Conservation (phyloP, 23 tunicate genomes). For the Halocynthia aurantium region DNA sequence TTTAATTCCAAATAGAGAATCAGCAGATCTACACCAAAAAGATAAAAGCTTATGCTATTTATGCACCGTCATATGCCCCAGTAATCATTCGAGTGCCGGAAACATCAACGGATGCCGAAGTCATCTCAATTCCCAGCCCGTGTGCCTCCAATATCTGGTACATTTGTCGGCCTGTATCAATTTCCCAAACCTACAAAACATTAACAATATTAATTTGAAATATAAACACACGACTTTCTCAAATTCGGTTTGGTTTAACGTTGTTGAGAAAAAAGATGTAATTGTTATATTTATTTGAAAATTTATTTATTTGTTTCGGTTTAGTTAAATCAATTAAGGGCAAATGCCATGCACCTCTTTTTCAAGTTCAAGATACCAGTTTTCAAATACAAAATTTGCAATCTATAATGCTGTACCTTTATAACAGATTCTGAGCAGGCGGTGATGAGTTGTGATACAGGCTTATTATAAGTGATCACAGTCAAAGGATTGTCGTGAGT, state of each 20-base stretch:
- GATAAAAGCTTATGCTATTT: background rate
- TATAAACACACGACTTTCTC: no score
- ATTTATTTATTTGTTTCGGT: no score
- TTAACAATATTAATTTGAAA: no score
- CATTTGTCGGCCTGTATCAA: conserved; percentile 91
- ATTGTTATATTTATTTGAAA: no score
- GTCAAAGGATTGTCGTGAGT: conserved; percentile 82
- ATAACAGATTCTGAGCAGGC: conserved; percentile 80
- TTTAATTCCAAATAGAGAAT: background rate
- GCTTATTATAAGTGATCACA: conserved; percentile 29
- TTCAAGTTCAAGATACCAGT: no score
- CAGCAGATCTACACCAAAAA: background rate
- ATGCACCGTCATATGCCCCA: conserved; percentile 80
- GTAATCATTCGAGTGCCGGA: conserved; percentile 69
- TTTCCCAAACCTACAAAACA: conserved; percentile 73
- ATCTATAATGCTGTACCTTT: conserved; percentile 28
- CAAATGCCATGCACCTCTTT: no score
- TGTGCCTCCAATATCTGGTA: conserved; percentile 86
- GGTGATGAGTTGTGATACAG: conserved; percentile 49
- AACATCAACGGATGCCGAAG: conserved; percentile 47
- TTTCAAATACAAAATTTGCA: no score
- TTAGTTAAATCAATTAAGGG: no score
- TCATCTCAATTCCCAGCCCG: conserved; percentile 67
- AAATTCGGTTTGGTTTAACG: no score
- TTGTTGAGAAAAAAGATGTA: no score